phyloP scores from a whole-genome alignment of 2,888 invertebrate species.

The Apodemia zela region DNA sequence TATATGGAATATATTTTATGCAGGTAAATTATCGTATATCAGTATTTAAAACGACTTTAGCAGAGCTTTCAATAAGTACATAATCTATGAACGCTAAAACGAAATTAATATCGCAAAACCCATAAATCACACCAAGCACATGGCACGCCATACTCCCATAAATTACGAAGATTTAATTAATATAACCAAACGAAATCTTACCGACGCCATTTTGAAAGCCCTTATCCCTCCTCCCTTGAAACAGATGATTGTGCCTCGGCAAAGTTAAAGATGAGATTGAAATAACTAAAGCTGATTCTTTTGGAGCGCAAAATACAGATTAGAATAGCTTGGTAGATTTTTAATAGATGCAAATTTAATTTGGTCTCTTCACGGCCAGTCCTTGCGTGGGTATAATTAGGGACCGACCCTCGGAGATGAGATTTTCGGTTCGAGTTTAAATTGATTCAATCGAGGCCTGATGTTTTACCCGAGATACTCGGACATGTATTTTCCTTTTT shows the following conservation, averaged over 20 bases:
- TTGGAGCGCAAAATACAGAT: slow-evolving; percentile 30
- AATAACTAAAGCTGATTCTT: slow-evolving; percentile 21
- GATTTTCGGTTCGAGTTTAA: slow-evolving; percentile 70
- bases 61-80: slow-evolving; percentile 21
- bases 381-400: slow-evolving; percentile 76
- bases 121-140: slow-evolving; percentile 68
- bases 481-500: slow-evolving; percentile 39
- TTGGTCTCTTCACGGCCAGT: slow-evolving; percentile 64
- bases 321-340: slow-evolving; percentile 34
- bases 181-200: slow-evolving; percentile 77
- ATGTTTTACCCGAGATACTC: slow-evolving; percentile 63
- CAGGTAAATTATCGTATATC: background rate
- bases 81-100: slow-evolving; percentile 41
- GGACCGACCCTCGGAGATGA: slow-evolving; percentile 72
- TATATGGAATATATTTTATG: no score
- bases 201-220: slow-evolving; percentile 73
- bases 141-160: slow-evolving; percentile 62
- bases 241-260: slow-evolving; percentile 72
- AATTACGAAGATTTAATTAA: slow-evolving; percentile 80
- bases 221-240: slow-evolving; percentile 67
- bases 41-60: background rate
- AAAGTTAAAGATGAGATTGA: slow-evolving; percentile 37
- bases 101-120: slow-evolving; percentile 58
- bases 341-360: slow-evolving; percentile 36
- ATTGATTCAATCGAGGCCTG: slow-evolving; percentile 75